These are phyloP conservation scores for Caretta caretta DNA, from an alignment of 2,113 vertebrate species.

Conservation along the genomic window DNA sequence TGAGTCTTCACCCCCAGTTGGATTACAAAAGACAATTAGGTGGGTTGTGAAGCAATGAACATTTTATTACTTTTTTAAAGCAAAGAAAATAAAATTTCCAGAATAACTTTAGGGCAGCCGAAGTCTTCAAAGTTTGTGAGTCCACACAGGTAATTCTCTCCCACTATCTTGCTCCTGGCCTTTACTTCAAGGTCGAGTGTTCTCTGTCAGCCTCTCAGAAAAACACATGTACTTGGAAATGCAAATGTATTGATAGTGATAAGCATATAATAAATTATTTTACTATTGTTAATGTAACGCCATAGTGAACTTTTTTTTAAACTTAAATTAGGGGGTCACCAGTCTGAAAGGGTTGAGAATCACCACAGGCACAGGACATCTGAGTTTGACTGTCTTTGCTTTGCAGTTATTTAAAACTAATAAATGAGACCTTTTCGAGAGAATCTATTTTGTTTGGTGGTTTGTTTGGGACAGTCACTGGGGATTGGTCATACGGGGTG, in stretches of 20 bases:
- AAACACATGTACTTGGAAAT: not conserved
- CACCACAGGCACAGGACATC: not conserved
- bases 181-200: not conserved
- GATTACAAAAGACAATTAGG: rapidly evolving
- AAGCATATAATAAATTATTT: not conserved
- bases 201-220: not conserved
- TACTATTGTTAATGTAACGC: not conserved
- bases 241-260: not conserved
- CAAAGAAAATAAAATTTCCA: not conserved
- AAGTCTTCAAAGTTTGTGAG: not conserved
- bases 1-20: not conserved
- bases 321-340: rapidly evolving
- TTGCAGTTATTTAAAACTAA: not conserved
- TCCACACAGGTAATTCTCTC: not conserved
- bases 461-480: not conserved
- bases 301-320: not conserved
- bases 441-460: not conserved
- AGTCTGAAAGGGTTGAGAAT: not conserved
- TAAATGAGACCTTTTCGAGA: not conserved
- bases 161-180: not conserved
- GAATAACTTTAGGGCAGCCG: not conserved
- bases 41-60: not conserved
- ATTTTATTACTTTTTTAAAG: not conserved
- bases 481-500: rapidly evolving
- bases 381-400: not conserved